phyloP scores from a whole-genome alignment of 1,140 invertebrate species.

The Phymorhynchus buccinoides region DNA sequence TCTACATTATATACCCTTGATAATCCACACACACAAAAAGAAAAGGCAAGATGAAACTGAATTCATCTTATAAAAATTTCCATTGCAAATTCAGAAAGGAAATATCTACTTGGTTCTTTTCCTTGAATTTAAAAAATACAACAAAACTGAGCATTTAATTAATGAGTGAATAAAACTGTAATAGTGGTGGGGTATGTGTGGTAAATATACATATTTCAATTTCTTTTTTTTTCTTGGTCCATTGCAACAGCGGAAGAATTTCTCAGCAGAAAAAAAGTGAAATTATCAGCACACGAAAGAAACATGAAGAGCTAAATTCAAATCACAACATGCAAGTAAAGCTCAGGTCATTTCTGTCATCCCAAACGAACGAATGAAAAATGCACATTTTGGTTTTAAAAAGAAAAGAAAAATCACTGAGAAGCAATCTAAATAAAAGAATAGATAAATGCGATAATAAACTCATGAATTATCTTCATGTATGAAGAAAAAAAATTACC shows the following conservation, averaged over 20 bases:
- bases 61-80: background rate
- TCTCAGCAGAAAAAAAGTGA: slow-evolving; percentile 23
- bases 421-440: too few relatives aligned
- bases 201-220: background rate
- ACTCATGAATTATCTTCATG: too few relatives aligned
- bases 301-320: background rate
- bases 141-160: background rate
- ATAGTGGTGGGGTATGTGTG: background rate
- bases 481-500: too few relatives aligned
- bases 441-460: too few relatives aligned
- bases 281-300: background rate
- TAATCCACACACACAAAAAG: background rate
- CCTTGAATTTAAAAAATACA: background rate
- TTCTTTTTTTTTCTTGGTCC: background rate
- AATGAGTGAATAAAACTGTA: background rate
- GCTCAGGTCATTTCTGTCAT: background rate
- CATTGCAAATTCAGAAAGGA: background rate
- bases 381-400: too few relatives aligned
- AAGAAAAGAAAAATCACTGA: too few relatives aligned
- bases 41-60: background rate
- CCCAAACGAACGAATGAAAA: too few relatives aligned
- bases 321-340: background rate
- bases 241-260: background rate
- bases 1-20: background rate
- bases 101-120: background rate